Conservation (phyloP, 2,888 invertebrate genomes). For the Campoletis raptor region DNA sequence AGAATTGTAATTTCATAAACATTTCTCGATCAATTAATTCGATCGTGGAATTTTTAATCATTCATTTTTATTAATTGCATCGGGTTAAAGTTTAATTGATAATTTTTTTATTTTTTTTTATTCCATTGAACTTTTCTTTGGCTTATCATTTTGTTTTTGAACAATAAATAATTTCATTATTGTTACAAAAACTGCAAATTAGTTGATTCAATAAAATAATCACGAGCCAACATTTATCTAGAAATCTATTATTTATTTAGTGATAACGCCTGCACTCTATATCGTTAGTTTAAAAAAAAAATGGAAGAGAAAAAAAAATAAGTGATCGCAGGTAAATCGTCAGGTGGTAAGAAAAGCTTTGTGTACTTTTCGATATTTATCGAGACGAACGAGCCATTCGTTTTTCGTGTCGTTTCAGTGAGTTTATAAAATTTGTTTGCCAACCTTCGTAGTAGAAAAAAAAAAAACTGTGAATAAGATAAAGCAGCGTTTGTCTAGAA, state of each 20-base stretch:
- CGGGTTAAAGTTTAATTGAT: background rate
- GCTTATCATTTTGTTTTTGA: background rate
- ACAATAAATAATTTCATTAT: background rate
- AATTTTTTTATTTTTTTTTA: background rate
- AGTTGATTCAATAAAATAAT: background rate
- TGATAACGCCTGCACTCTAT: conserved; percentile 4
- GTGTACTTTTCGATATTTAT: conserved; percentile 44
- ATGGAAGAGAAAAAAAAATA: background rate
- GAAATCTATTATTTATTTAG: conserved; percentile 21
- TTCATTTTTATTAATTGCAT: background rate
- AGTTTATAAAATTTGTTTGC: conserved; percentile 34
- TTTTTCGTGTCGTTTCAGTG: conserved; percentile 35
- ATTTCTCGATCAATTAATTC: background rate
- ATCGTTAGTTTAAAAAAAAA: conserved; percentile 8
- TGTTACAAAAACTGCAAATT: background rate
- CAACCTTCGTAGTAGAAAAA: conserved; percentile 20
- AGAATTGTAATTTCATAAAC: background rate
- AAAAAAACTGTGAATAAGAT: conserved; percentile 22
- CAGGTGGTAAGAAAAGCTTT: conserved; percentile 34
- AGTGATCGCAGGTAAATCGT: conserved; percentile 14
- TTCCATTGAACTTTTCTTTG: background rate
- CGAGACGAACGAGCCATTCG: conserved; percentile 35
- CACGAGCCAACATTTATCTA: background rate
- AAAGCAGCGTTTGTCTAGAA: conserved; percentile 19
- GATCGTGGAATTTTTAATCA: background rate